phyloP scores from a whole-genome alignment of 2,113 vertebrate species.

The Strix uralensis region DNA sequence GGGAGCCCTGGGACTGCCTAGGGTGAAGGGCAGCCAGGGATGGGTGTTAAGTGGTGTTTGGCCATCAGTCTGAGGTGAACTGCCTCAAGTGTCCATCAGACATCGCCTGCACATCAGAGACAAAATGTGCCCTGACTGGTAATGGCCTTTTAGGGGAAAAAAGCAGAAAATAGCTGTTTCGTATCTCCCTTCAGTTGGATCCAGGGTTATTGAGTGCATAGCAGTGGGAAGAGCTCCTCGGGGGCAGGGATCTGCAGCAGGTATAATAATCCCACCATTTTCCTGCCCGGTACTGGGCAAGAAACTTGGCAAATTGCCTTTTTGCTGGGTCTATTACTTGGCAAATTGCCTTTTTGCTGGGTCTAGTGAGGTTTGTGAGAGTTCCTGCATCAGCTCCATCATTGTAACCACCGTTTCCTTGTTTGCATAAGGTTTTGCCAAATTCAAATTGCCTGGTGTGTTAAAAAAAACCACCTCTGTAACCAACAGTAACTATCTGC shows the following conservation, averaged over 20 bases:
- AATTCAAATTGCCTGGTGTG: not conserved
- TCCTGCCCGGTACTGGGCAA: not conserved
- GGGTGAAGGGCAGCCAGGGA: not conserved
- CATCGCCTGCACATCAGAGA: rapidly evolving
- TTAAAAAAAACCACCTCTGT: not conserved
- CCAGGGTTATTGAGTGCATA: not conserved
- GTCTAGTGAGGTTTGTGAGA: not conserved
- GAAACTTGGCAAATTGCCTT: not conserved
- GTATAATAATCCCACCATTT: not conserved
- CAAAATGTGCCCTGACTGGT: not conserved
- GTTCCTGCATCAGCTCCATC: not conserved
- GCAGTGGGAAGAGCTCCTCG: not conserved
- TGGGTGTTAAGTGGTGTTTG: not conserved
- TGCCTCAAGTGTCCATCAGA: not conserved
- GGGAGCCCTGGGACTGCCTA: not conserved
- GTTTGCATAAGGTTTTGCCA: not conserved
- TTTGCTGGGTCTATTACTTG: not conserved
- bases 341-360: not conserved
- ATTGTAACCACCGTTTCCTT: not conserved
- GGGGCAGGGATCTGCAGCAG: not conserved
- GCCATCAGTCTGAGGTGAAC: rapidly evolving
- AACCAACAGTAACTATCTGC: not conserved
- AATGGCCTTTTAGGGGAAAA: not conserved
- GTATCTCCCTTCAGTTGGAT: not conserved
- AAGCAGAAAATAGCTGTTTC: not conserved